phyloP scores from a whole-genome alignment of 1,140 invertebrate genomes.

The Drosophila lacertosa region DNA sequence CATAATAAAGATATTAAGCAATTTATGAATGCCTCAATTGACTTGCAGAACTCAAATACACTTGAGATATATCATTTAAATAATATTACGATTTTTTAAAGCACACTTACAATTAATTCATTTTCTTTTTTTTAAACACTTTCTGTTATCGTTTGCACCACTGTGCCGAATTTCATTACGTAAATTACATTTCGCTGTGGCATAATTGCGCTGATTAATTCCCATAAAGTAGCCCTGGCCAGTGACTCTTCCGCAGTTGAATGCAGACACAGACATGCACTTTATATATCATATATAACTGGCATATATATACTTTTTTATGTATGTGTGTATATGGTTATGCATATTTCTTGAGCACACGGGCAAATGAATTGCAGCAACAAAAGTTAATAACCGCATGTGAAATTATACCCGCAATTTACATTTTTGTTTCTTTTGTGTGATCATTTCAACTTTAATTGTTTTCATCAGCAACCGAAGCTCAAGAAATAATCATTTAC shows the following conservation, averaged over 20 bases:
- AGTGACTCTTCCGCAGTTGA: slow-evolving; percentile 23
- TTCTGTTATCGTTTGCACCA: slow-evolving; percentile 31
- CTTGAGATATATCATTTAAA: not conserved
- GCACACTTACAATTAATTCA: not conserved
- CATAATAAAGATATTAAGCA: slow-evolving; percentile 9
- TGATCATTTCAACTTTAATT: slow-evolving; percentile 62
- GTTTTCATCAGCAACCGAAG: slow-evolving; percentile 50
- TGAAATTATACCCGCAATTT: slow-evolving; percentile 48
- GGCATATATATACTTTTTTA: too few species aligned
- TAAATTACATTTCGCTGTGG: slow-evolving; percentile 68
- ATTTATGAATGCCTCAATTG: slow-evolving; percentile 14
- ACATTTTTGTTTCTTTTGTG: slow-evolving; percentile 35
- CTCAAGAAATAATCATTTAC: slow-evolving; percentile 55
- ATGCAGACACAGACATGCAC: not conserved
- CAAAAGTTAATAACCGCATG: slow-evolving; percentile 64
- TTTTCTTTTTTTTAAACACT: not conserved
- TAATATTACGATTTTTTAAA: not conserved
- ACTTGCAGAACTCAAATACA: not conserved
- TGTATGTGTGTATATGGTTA: slow-evolving; percentile 31
- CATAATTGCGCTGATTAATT: slow-evolving; percentile 81
- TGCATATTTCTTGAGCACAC: slow-evolving; percentile 29
- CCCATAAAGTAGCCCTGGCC: slow-evolving; percentile 64
- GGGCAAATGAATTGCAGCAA: slow-evolving; percentile 62
- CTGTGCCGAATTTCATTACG: slow-evolving; percentile 58
- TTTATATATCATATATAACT: not conserved